Conservation (phyloP, 2,888 invertebrate species). For the Drosophila picticornis region DNA sequence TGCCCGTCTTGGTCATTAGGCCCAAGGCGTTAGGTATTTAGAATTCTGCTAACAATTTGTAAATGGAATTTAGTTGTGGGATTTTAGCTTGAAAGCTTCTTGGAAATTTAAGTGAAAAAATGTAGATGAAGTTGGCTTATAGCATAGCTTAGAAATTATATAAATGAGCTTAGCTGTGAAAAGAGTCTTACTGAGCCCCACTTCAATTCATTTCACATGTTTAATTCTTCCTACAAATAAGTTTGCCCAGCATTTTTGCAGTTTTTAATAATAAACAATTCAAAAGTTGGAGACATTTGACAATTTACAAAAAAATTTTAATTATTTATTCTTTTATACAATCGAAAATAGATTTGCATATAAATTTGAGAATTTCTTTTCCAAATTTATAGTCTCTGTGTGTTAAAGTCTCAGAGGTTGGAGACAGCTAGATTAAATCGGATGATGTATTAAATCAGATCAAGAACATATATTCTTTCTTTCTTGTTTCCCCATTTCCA, state of each 20-base stretch:
- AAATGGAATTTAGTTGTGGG: constrained; percentile 33
- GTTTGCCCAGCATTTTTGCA: background rate
- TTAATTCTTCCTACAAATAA: background rate
- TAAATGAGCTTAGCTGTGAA: background rate
- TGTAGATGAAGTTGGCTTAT: background rate
- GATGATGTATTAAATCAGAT: background rate
- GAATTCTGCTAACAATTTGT: constrained; percentile 48
- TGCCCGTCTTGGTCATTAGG: constrained; percentile 67
- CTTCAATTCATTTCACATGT: background rate
- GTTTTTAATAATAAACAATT: background rate
- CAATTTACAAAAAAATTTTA: no score
- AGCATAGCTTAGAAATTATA: background rate
- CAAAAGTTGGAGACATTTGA: background rate
- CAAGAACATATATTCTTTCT: background rate
- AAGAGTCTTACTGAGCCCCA: background rate
- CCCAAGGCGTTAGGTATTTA: constrained; percentile 46
- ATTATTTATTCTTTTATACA: background rate
- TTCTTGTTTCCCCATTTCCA: background rate
- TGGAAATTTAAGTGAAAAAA: background rate
- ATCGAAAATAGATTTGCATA: background rate
- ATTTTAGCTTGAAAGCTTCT: background rate
- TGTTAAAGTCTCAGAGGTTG: background rate
- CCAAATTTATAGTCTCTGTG: background rate
- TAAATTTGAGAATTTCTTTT: background rate
- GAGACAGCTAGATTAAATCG: background rate